Evolutionary conservation across 92 coral and sea anemone genomes (phyloP), one percentile per base, ranked within the genome.

Genomic region (Phenganax subtilis): DNA sequence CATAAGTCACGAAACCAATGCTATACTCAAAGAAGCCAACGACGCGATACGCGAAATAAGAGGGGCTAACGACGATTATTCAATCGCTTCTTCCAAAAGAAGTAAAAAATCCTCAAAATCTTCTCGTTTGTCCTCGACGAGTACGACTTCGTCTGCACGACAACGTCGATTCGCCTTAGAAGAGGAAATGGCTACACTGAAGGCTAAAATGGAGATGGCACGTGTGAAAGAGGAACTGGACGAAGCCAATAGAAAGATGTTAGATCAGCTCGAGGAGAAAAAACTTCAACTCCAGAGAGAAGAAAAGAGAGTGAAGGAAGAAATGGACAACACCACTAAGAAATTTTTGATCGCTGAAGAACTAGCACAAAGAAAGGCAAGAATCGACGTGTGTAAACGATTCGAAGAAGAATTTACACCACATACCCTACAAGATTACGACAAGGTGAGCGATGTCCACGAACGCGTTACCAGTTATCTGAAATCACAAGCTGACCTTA

Each of bases 1-100:
- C 7, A 20, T 80, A 9, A 61, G 82, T 31, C 56, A 72, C 27
- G 86, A 86, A 62, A 86, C 83, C 20, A 86, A 86, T 51, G 80
- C 20, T 0, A 52, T 60, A 7, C 85, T 82, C 8, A 82, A 67
- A 55, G 59, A 64, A 84, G 82, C 82, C 31, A 31, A 63, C 53
- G 85, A 75, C 3, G 60, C 58, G 59, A 87, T 83, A 0, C 54
- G 62, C 55, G 52, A 12, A 20, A 65, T 84, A 56, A 79, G 63
- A 28, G 28, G 30, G 28, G 82, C 59, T 10, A 37, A 53, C 2
- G 77, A 72, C 8, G 77, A 51, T 8, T 17, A 4, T 1, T 72
- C 77, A 57, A 31, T 16, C 14, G 37, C 77, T 6, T 72, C 77
- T 9, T 71, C 56, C 16, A 56, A 67, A 62, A 12, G 54, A 55